phyloP scores from a whole-genome alignment of 2,113 vertebrate species.

The Pycnonotus jocosus region DNA sequence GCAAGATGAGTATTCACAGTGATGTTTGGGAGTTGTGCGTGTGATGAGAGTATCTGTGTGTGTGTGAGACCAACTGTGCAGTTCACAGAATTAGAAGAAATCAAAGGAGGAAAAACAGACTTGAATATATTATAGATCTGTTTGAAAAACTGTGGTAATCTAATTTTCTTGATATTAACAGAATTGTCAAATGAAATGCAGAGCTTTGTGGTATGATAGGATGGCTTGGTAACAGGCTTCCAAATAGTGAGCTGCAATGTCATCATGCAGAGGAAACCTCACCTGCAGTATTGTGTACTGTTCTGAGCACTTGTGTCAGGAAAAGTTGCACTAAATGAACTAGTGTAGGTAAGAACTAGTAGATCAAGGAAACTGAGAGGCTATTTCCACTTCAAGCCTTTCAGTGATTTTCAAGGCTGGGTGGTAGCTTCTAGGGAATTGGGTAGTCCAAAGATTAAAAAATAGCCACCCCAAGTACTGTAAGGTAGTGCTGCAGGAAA shows the following conservation, averaged over 20 bases:
- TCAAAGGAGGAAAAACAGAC: neutral
- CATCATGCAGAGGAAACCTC: neutral
- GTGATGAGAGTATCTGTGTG: neutral
- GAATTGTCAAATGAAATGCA: neutral
- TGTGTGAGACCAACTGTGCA: neutral
- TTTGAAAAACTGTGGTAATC: neutral
- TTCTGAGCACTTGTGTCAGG: neutral
- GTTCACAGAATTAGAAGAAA: neutral
- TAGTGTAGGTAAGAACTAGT: neutral
- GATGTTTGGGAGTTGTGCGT: neutral
- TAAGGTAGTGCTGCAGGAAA: neutral
- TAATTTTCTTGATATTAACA: neutral
- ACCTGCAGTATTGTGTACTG: neutral
- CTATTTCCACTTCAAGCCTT: neutral
- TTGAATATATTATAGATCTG: neutral
- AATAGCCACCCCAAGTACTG: fast-evolving
- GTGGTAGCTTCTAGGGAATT: neutral
- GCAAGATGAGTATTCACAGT: neutral
- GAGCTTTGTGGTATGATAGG: neutral
- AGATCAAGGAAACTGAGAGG: neutral
- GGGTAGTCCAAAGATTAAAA: neutral
- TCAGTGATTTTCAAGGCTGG: neutral
- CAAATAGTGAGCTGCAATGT: neutral
- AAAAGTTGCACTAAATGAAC: neutral
- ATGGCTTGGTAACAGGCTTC: neutral